Percentiles rank a stretch among this genome's conserved stretches.
Conservation (phyloP, 2,797 vertebrate genomes). For the Sebastes nivosus region DNA sequence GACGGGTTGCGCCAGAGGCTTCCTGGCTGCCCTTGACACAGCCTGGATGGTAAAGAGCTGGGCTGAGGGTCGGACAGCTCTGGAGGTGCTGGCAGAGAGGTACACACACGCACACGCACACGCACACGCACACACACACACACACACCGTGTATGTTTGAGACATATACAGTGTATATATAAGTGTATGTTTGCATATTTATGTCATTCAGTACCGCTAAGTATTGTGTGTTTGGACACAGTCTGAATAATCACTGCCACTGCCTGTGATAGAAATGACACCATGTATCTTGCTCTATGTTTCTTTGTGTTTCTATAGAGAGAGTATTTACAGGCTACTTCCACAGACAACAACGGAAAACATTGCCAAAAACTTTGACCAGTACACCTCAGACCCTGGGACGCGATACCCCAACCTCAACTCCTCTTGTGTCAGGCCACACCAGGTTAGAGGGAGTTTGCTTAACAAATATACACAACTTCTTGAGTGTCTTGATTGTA, state of each 20-base stretch:
- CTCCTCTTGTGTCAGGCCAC: conserved; percentile 88
- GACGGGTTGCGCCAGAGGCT: conserved; percentile 96
- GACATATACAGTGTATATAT: neutral
- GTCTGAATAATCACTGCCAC: neutral
- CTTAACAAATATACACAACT: neutral
- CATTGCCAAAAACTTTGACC: conserved; percentile 96
- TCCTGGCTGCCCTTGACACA: conserved; percentile 94
- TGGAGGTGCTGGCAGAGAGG: conserved; percentile 96
- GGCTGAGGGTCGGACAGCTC: conserved; percentile 86
- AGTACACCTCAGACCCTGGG: conserved; percentile 94
- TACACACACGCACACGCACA: conserved; percentile 46
- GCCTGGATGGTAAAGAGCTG: conserved; percentile 98
- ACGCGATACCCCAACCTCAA: conserved; percentile 97
- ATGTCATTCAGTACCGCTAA: neutral
- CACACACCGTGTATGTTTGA: neutral
- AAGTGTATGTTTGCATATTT: neutral
- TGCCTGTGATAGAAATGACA: neutral
- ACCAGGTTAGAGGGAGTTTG: conserved; percentile 86
- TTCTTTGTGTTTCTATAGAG: conserved; percentile 76
- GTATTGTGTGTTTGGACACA: neutral
- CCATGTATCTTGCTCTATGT: neutral
- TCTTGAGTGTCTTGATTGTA: neutral
- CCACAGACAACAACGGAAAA: conserved; percentile 98
- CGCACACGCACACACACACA: neutral
- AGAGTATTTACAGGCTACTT: conserved; percentile 94